These are phyloP conservation scores for Drymodes brunneopygia DNA, from an alignment of 2,113 vertebrate species.

Conservation along the genomic window DNA sequence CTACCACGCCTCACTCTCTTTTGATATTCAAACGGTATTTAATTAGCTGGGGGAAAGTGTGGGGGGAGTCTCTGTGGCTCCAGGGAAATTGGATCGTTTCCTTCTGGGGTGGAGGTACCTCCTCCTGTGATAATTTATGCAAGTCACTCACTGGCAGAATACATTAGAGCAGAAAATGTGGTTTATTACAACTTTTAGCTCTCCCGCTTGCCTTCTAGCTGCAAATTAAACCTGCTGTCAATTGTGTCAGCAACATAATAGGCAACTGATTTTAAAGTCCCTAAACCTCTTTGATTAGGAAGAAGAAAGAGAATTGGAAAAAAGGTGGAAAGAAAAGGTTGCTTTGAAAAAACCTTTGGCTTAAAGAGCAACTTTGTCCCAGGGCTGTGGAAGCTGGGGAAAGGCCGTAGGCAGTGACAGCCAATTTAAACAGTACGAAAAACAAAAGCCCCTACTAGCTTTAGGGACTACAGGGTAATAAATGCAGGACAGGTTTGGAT, in stretches of 20 bases:
- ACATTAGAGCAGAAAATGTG: constrained; percentile 38
- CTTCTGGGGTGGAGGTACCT: constrained; percentile 15
- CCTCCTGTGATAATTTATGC: constrained; percentile 49
- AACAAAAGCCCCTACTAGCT: constrained; percentile 23
- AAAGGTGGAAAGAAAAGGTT: constrained; percentile 16
- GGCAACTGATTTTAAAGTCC: constrained; percentile 56
- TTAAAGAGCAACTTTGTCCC: constrained; percentile 11
- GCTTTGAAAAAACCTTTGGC: constrained; percentile 27
- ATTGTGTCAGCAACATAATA: constrained; percentile 65
- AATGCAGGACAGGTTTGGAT: constrained; percentile 2
- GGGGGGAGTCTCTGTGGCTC: not conserved
- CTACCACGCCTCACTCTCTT: constrained; percentile 53
- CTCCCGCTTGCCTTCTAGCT: constrained; percentile 51
- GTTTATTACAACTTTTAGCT: constrained; percentile 55
- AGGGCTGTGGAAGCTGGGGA: not conserved
- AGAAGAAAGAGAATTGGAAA: not conserved
- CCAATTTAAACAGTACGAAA: constrained; percentile 31
- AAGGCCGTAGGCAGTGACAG: constrained; percentile 18
- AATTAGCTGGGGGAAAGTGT: not conserved
- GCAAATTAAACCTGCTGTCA: constrained; percentile 70
- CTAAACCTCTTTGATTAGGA: constrained; percentile 50
- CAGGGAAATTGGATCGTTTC: constrained; percentile 1
- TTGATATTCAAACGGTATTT: constrained; percentile 72
- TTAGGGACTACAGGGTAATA: not conserved
- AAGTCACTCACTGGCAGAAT: constrained; percentile 42